phyloP scores from a whole-genome alignment of 2,797 vertebrate species.

The Chloroceryle inda region DNA sequence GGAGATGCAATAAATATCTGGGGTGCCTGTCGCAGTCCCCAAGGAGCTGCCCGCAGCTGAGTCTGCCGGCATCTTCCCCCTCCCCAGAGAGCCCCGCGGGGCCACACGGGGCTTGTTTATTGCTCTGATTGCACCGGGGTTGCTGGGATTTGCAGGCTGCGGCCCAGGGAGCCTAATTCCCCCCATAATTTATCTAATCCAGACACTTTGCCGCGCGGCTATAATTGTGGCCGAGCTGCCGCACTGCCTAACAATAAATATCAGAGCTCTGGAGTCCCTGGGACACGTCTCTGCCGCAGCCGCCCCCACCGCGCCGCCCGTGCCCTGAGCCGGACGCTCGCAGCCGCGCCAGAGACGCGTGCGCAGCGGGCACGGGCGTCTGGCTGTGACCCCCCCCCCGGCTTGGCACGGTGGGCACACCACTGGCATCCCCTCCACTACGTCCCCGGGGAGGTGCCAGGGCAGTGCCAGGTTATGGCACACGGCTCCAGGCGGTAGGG shows the following conservation, averaged over 20 bases:
- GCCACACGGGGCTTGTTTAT: conserved; percentile 7
- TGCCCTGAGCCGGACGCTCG: conserved; percentile 26
- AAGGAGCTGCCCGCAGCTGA: rapidly evolving
- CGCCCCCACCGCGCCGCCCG: conserved; percentile 33
- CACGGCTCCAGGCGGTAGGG: rapidly evolving
- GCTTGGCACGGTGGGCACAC: not conserved
- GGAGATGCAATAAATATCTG: not conserved
- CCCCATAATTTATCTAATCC: conserved; percentile 63
- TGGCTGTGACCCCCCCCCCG: not conserved
- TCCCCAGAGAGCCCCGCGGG: not conserved
- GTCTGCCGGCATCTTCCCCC: not conserved
- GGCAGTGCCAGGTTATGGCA: rapidly evolving
- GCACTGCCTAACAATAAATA: conserved; percentile 76
- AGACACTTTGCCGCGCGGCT: not conserved
- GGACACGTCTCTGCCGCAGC: conserved; percentile 65
- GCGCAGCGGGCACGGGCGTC: not conserved
- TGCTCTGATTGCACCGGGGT: not conserved
- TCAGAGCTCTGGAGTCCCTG: conserved; percentile 30
- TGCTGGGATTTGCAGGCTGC: conserved; percentile 55
- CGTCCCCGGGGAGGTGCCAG: rapidly evolving
- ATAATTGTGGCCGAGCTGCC: conserved; percentile 43
- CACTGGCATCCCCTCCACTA: rapidly evolving
- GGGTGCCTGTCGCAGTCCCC: not conserved
- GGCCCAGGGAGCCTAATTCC: conserved; percentile 56
- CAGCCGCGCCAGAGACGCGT: not conserved